phyloP scores from a whole-genome alignment of 2,113 vertebrate genomes.

The Hippocampus zosterae region DNA sequence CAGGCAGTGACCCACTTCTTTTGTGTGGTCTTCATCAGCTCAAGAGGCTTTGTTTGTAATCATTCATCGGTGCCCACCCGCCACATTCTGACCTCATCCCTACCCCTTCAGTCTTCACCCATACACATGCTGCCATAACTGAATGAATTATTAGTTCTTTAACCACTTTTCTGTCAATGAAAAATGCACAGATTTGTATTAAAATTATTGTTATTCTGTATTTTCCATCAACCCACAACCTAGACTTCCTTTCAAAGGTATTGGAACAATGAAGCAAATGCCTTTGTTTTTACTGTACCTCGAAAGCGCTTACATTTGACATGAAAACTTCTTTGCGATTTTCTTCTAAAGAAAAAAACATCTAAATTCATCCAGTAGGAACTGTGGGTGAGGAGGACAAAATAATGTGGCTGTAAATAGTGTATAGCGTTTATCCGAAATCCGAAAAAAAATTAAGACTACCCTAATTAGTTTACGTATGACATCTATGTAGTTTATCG shows the following conservation, averaged over 20 bases:
- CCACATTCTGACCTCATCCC: slow-evolving; percentile 17
- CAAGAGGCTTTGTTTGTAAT: slow-evolving; percentile 62
- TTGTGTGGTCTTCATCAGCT: slow-evolving; percentile 57
- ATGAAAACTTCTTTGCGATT: no score
- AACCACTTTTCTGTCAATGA: neutral
- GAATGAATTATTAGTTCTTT: neutral
- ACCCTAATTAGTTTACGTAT: no score
- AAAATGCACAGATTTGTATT: neutral
- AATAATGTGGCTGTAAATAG: no score
- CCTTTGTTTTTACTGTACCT: neutral
- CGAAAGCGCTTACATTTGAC: neutral
- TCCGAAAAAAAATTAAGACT: no score
- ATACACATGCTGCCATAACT: neutral
- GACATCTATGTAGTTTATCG: no score
- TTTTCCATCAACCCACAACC: neutral
- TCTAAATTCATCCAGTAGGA: no score
- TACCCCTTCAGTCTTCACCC: neutral
- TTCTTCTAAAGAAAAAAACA: no score
- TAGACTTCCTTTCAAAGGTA: neutral
- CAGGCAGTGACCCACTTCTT: slow-evolving; percentile 65
- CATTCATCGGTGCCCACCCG: slow-evolving; percentile 38
- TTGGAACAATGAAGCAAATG: neutral
- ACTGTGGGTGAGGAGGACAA: no score
- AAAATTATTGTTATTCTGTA: neutral
- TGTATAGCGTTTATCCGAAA: no score